phyloP scores from a whole-genome alignment of 1,140 invertebrate species.

The Panagrolaimus sp. region DNA sequence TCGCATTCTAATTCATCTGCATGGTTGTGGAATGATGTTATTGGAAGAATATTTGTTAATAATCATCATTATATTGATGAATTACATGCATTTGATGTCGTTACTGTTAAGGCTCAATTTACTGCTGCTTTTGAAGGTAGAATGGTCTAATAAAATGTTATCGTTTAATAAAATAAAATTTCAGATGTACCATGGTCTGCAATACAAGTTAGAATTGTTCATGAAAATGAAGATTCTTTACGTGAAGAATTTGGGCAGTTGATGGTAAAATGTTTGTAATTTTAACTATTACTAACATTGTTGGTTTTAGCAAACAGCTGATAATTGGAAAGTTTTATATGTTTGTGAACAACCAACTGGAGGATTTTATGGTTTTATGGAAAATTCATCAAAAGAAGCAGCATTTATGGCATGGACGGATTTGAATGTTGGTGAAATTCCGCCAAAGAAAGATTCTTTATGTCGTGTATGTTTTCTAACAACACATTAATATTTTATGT shows the following conservation, averaged over 20 bases:
- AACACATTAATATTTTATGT: no score
- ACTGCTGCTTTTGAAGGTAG: conserved; percentile 16
- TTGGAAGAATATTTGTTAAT: conserved; percentile 14
- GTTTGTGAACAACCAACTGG: conserved; percentile 6
- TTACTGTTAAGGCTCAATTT: not conserved
- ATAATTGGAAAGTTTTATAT: not conserved
- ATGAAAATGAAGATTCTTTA: not conserved
- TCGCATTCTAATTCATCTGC: conserved; percentile 8
- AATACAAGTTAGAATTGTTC: not conserved
- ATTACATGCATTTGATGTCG: conserved; percentile 8
- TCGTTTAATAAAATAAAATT: not conserved
- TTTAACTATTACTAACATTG: no score
- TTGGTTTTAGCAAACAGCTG: not conserved
- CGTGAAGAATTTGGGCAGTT: conserved; percentile 5
- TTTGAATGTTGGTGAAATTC: conserved; percentile 3
- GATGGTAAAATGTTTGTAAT: no score
- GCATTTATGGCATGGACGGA: conserved; percentile 14
- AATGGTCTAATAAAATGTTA: not conserved
- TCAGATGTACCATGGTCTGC: conserved; percentile 15
- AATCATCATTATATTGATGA: conserved; percentile 11
- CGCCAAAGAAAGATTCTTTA: not conserved
- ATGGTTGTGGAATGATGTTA: conserved; percentile 13
- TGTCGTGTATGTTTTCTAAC: not conserved
- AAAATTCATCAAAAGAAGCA: not conserved
- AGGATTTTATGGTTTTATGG: conserved; percentile 4